Percentiles rank a stretch among this genome's conserved stretches.
phyloP scores from a whole-genome alignment of 2,797 vertebrate species.

The Pseudopleuronectes americanus region DNA sequence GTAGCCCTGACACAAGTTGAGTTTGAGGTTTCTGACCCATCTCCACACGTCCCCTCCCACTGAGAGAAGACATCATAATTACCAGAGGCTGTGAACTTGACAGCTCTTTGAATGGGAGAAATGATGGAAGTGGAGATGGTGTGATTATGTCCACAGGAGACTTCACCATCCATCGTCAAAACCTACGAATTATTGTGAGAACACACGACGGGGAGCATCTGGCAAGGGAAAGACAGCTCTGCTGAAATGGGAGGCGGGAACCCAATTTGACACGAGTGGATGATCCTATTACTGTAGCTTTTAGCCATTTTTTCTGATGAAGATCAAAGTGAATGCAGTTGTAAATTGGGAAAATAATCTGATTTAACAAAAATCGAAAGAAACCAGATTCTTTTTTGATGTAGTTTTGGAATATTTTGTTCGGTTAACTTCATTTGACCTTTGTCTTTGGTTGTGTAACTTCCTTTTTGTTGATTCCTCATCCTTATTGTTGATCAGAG shows the following conservation, averaged over 20 bases:
- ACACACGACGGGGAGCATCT: slow-evolving; percentile 51
- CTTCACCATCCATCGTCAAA: slow-evolving; percentile 50
- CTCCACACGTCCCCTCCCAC: slow-evolving; percentile 26
- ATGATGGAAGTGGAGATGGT: slow-evolving; percentile 64
- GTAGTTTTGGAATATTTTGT: not conserved
- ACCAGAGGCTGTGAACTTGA: slow-evolving; percentile 67
- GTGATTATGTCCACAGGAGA: slow-evolving; percentile 34
- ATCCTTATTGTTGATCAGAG: not conserved
- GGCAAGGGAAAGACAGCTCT: slow-evolving; percentile 21
- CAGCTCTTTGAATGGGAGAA: slow-evolving; percentile 64
- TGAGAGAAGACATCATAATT: slow-evolving; percentile 61
- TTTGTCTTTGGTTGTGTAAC: not conserved
- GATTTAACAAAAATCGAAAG: too few relatives aligned
- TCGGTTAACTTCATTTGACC: not conserved
- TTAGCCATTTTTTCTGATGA: not conserved
- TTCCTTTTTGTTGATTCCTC: not conserved
- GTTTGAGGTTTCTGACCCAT: slow-evolving; percentile 46
- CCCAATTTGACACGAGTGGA: slow-evolving; percentile 30
- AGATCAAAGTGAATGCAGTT: not conserved
- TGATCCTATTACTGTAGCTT: not conserved
- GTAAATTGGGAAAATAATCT: not conserved
- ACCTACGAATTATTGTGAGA: slow-evolving; percentile 65
- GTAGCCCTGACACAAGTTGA: slow-evolving; percentile 26
- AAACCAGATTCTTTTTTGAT: not conserved
- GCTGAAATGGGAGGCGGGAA: slow-evolving; percentile 23